Evolutionary conservation across 2,888 invertebrate genomes (phyloP).

Genomic region (Rotaria sp.): DNA sequence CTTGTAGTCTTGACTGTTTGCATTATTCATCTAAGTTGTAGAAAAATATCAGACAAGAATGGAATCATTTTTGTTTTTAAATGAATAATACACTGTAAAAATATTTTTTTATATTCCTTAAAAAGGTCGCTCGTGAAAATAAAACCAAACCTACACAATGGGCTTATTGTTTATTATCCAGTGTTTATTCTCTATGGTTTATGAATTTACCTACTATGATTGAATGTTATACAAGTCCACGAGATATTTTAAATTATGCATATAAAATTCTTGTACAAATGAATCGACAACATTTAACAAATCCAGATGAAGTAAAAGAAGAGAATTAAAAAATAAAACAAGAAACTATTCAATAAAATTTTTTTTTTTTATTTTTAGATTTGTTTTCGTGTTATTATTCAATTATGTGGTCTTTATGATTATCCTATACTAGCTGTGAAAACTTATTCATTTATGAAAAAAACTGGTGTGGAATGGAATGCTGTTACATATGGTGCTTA

Average conservation of each 20-base stretch:
- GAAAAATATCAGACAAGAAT: too few species aligned
- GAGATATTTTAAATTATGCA: slow-evolving; percentile 56
- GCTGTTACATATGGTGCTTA: slow-evolving; percentile 91
- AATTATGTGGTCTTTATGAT: slow-evolving; percentile 86
- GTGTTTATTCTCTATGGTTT: slow-evolving; percentile 75
- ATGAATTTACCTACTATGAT: slow-evolving; percentile 81
- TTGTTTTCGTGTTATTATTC: slow-evolving; percentile 96
- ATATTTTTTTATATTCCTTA: too few species aligned
- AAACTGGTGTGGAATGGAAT: slow-evolving; percentile 84
- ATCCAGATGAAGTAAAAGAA: slow-evolving; percentile 73
- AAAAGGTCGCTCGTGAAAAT: background rate
- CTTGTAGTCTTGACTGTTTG: too few species aligned
- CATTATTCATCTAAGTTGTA: too few species aligned
- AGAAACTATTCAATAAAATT: background rate
- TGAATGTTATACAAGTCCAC: slow-evolving; percentile 45
- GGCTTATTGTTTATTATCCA: slow-evolving; percentile 62
- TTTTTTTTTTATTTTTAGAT: slow-evolving; percentile 59
- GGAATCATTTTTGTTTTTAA: too few species aligned
- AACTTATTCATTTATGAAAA: slow-evolving; percentile 61
- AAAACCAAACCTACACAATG: slow-evolving; percentile 57
- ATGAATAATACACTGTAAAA: too few species aligned
- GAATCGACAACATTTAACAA: slow-evolving; percentile 71
- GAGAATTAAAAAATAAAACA: background rate
- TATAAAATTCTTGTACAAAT: slow-evolving; percentile 80
- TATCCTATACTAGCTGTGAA: slow-evolving; percentile 89